Evolutionary conservation across 2,113 vertebrate genomes (phyloP).

Genomic region (Murina feae): DNA sequence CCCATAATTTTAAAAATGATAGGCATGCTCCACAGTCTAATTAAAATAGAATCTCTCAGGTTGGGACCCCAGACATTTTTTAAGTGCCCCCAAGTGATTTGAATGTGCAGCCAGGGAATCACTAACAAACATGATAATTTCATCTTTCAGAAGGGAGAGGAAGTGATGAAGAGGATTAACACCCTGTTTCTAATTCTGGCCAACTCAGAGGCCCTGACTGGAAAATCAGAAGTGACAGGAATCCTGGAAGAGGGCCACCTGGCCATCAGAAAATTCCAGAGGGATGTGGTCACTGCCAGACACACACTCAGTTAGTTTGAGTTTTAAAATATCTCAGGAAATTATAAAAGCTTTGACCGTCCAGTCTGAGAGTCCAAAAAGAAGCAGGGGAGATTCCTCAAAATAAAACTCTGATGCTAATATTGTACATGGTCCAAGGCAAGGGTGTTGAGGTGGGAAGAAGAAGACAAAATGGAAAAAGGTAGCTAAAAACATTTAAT

Average conservation of each 20-base stretch:
- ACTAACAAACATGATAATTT: slow-evolving; percentile 40
- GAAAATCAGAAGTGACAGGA: slow-evolving; percentile 69
- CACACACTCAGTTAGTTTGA: slow-evolving; percentile 36
- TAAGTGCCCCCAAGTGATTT: slow-evolving; percentile 25
- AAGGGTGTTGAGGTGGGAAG: too few relatives aligned
- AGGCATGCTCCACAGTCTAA: not conserved
- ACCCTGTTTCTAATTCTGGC: slow-evolving; percentile 70
- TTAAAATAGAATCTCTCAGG: slow-evolving; percentile 3
- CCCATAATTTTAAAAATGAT: not conserved
- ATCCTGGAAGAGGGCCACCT: slow-evolving; percentile 69
- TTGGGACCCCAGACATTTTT: not conserved
- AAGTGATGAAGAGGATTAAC: slow-evolving; percentile 63
- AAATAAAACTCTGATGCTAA: slow-evolving; percentile 38
- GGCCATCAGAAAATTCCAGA: slow-evolving; percentile 72
- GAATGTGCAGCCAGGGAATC: not conserved
- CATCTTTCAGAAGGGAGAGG: slow-evolving; percentile 56
- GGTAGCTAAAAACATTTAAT: slow-evolving; percentile 4
- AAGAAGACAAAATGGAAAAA: not conserved
- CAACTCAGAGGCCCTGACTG: slow-evolving; percentile 42
- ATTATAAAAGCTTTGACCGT: slow-evolving; percentile 55
- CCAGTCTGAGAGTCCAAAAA: slow-evolving; percentile 14
- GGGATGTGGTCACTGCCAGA: slow-evolving; percentile 68
- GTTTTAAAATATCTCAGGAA: slow-evolving; percentile 65
- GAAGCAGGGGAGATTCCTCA: slow-evolving; percentile 1
- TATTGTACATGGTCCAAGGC: not conserved